Evolutionary conservation across 2,888 invertebrate genomes (phyloP).

Genomic region (Lepidocyrtinus sp.): DNA sequence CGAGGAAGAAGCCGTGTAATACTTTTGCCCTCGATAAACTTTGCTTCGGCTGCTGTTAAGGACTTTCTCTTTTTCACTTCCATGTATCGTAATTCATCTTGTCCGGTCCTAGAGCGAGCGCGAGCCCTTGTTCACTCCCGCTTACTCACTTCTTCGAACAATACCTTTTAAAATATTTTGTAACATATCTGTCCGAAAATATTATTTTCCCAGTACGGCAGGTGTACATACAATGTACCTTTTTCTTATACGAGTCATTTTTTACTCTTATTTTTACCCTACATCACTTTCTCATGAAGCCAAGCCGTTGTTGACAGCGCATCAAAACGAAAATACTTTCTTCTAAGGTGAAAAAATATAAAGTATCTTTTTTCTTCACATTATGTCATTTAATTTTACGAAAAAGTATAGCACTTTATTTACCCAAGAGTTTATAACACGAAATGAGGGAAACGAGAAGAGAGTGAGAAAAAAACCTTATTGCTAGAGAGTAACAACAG

Average conservation of each 20-base stretch:
- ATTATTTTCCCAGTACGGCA: not conserved
- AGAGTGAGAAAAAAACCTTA: not conserved
- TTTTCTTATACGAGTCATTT: not conserved
- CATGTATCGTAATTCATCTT: conserved; percentile 41
- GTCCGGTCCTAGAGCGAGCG: not conserved
- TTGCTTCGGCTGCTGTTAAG: conserved; percentile 28
- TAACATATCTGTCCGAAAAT: not conserved
- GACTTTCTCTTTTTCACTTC: conserved; percentile 11
- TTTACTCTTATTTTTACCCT: not conserved
- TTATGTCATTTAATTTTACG: conserved; percentile 1
- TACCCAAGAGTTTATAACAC: not conserved
- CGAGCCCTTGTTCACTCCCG: not conserved
- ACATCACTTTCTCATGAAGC: not conserved
- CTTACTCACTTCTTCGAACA: not conserved
- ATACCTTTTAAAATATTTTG: not conserved
- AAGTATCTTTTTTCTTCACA: not conserved
- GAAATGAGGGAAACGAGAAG: not conserved
- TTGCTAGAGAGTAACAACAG: not conserved
- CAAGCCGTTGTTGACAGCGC: not conserved
- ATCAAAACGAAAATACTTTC: not conserved
- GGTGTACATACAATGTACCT: not conserved
- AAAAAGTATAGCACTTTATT: conserved; percentile 3
- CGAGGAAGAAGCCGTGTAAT: conserved; percentile 8
- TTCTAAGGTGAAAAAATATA: not conserved
- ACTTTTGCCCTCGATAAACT: conserved; percentile 44